phyloP scores from a whole-genome alignment of 1,140 invertebrate species.

The Chelonus insularis region DNA sequence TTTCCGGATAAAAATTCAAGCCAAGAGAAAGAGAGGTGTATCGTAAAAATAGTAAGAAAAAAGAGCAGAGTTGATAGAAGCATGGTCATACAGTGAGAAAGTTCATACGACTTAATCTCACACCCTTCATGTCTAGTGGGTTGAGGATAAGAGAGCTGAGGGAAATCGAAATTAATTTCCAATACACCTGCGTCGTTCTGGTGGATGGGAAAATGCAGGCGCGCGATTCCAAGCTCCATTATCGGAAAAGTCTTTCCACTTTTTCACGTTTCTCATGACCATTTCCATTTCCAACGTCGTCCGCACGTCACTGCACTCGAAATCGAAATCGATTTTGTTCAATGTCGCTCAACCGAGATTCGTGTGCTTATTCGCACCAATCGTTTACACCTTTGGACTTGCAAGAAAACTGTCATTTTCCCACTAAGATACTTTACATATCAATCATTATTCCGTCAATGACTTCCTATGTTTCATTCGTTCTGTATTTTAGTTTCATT shows the following conservation, averaged over 20 bases:
- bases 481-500: no score
- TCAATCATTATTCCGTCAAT: no score
- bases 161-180: constrained; percentile 49
- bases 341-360: not conserved
- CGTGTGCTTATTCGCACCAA: not conserved
- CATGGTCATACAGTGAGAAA: not conserved
- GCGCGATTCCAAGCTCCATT: constrained; percentile 38
- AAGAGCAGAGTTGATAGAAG: constrained; percentile 1
- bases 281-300: constrained; percentile 27
- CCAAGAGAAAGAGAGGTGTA: no score
- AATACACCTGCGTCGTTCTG: constrained; percentile 39
- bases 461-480: no score
- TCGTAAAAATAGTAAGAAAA: not conserved
- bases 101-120: constrained; percentile 5
- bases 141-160: not conserved
- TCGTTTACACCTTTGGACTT: constrained; percentile 3
- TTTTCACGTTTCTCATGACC: constrained; percentile 27
- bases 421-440: not conserved
- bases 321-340: constrained; percentile 23
- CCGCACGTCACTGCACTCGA: constrained; percentile 13
- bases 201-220: constrained; percentile 7
- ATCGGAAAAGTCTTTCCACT: constrained; percentile 43
- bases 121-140: not conserved
- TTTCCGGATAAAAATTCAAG: no score
- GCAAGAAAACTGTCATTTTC: not conserved